Conservation (phyloP, 2,888 invertebrate species). For the Hydriomena furcata region DNA sequence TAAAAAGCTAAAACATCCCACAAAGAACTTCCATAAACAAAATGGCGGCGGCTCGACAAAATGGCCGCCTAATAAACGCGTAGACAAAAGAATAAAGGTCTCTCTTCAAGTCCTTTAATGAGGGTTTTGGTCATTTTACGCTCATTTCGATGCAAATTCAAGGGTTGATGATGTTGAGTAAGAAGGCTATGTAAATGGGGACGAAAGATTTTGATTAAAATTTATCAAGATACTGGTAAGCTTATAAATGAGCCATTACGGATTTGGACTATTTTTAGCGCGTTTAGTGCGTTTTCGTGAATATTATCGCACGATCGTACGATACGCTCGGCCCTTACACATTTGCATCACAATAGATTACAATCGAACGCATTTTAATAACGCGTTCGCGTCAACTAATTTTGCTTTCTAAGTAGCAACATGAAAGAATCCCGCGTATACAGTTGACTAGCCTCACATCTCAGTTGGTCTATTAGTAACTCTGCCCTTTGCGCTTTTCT, state of each 20-base stretch:
- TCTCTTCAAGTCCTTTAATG: slow-evolving; percentile 65
- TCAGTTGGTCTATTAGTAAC: too few relatives aligned
- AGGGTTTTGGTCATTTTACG: slow-evolving; percentile 73
- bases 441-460: too few relatives aligned
- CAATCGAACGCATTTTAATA: too few relatives aligned
- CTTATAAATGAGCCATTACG: not conserved
- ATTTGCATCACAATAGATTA: too few relatives aligned
- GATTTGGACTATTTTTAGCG: too few relatives aligned
- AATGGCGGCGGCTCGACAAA: slow-evolving; percentile 57
- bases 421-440: too few relatives aligned
- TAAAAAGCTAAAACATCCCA: slow-evolving; percentile 35
- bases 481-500: too few relatives aligned
- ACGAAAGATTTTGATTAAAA: slow-evolving; percentile 77
- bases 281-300: too few relatives aligned
- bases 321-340: too few relatives aligned
- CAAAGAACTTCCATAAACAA: slow-evolving; percentile 56
- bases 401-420: too few relatives aligned
- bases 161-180: slow-evolving; percentile 69
- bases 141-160: slow-evolving; percentile 79
- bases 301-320: too few relatives aligned
- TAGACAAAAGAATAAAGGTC: slow-evolving; percentile 74
- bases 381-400: too few relatives aligned
- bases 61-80: slow-evolving; percentile 57
- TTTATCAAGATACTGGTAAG: slow-evolving; percentile 54
- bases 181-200: slow-evolving; percentile 68